phyloP scores from a whole-genome alignment of 1,140 invertebrate species.

The Trinorchestia longiramus region DNA sequence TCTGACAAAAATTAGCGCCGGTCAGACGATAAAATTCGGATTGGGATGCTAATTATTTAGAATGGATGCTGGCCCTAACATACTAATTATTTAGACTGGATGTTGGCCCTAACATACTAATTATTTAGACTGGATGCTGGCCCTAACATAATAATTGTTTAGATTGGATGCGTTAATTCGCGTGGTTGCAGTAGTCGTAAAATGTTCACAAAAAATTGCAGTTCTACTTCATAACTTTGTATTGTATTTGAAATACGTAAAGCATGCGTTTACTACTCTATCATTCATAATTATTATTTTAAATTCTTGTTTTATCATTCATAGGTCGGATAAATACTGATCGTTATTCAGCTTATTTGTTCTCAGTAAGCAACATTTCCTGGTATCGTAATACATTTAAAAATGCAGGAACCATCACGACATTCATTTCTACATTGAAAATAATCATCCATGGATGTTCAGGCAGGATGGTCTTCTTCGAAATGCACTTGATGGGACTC shows the following conservation, averaged over 20 bases:
- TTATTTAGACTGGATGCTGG: no score
- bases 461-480: not conserved
- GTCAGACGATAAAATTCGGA: no score
- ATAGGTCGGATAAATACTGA: not conserved
- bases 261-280: not conserved
- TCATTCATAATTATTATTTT: not conserved
- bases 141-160: not conserved
- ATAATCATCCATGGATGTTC: not conserved
- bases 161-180: not conserved
- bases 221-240: not conserved
- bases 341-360: not conserved
- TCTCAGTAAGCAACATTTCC: not conserved
- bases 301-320: not conserved
- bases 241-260: not conserved
- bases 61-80: no score
- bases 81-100: no score
- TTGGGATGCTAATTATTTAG: no score
- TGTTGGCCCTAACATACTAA: no score
- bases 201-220: not conserved
- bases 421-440: not conserved
- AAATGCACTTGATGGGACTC: not conserved
- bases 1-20: no score
- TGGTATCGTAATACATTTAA: not conserved
- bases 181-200: not conserved
- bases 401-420: not conserved